phyloP scores from a whole-genome alignment of 2,888 invertebrate species.

The Amblyjoppa proteus region DNA sequence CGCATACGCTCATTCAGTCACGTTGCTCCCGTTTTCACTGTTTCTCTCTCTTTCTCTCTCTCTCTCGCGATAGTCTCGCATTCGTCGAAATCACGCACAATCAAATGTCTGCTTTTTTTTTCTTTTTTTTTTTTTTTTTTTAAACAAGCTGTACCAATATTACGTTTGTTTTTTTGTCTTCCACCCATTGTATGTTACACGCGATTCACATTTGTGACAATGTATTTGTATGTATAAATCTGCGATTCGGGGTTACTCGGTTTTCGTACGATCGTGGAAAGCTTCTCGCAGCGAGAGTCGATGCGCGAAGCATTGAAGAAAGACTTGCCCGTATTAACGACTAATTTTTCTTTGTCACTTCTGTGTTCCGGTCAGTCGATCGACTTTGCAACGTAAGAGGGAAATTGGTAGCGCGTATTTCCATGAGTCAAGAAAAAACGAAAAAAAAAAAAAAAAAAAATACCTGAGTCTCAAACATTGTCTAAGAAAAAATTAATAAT shows the following conservation, averaged over 20 bases:
- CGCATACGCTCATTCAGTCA: slow-evolving; percentile 33
- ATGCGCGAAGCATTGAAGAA: background rate
- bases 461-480: background rate
- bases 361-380: background rate
- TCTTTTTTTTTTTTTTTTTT: background rate
- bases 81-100: slow-evolving; percentile 27
- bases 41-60: slow-evolving; percentile 33
- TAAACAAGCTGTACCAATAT: background rate
- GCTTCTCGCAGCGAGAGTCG: background rate
- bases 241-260: background rate
- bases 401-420: background rate
- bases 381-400: slow-evolving; percentile 3
- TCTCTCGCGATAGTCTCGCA: slow-evolving; percentile 3
- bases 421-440: background rate
- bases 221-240: background rate
- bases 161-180: background rate
- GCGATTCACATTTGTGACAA: slow-evolving; percentile 8
- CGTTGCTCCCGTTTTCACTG: background rate
- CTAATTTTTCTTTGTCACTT: background rate
- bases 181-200: background rate
- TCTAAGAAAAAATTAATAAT: slow-evolving; percentile 9
- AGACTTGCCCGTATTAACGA: background rate
- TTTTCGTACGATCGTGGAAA: background rate
- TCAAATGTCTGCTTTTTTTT: background rate
- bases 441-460: background rate